Evolutionary conservation across 2,888 invertebrate genomes (phyloP), one percentile per base, ranked within the genome.

Genomic region (Dolichomitus sp.): DNA sequence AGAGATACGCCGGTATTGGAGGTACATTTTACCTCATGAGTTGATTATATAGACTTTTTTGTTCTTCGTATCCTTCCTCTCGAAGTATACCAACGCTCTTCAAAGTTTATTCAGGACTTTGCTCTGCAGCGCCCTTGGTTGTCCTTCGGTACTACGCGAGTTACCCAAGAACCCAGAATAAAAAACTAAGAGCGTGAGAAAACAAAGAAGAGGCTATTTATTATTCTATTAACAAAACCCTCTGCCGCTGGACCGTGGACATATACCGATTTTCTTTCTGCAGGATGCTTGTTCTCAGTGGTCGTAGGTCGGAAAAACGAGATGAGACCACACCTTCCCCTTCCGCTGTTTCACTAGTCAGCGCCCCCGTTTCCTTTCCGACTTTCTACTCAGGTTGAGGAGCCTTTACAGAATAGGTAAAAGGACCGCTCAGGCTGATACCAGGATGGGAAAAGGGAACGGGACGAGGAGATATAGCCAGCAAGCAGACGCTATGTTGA

Each of bases 191-290:
- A 77, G 81, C 80, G 80, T 83, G 86, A 85, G 87, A 89, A 88
- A 90, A 90, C 87, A 88, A 74, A 81, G 86, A 80, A 81, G 69
- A 84, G 73, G 87, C 80, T 90, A 91, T 92, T 92, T 92, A 92
- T 92, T 92, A 92, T 92, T 92, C 90, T 91, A 92, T 92, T 91
- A 92, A 88, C 88, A 88, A 89, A 50, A 72, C 77, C 66, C 63
- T 27, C 19, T 14, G 30, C 33, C 14, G 42, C 54, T 48, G 69
- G 73, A 77, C 68, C 68, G 70, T 63, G 74, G 45, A 72, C 68
- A 65, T 63, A 69, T 48, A 48, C 59, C 30, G 42, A 33, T 65
- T 72, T 57, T 87, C 65, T 69, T 59, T 83, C 57, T 57, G 33
- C 45, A 54, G 74, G 70, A 70, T 52, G 42, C 69, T 48, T 30